These are phyloP conservation scores for Thryonomys swinderianus DNA, from an alignment of 2,113 vertebrate species.

Conservation along the genomic window DNA sequence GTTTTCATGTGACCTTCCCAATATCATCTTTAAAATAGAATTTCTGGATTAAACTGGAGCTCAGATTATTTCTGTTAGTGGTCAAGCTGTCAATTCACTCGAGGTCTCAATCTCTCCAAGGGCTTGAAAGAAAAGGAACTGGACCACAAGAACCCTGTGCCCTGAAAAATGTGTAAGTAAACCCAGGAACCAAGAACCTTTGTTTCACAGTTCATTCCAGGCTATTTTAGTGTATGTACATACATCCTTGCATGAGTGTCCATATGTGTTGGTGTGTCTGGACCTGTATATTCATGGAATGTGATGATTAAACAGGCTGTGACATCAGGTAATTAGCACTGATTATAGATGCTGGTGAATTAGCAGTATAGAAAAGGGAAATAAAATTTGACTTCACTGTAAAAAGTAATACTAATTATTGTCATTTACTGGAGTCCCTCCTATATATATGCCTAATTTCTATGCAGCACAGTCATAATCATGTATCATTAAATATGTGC, in stretches of 20 bases:
- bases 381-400: conserved; percentile 65
- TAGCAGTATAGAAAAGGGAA: conserved; percentile 31
- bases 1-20: neutral
- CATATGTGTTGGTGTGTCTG: neutral
- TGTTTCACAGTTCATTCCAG: neutral
- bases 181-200: neutral
- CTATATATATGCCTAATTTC: conserved; percentile 25
- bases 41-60: neutral
- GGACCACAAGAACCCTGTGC: neutral
- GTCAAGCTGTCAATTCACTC: neutral
- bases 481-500: conserved; percentile 25
- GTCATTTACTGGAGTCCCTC: conserved; percentile 33
- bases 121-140: neutral
- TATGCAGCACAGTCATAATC: conserved; percentile 14
- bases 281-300: neutral
- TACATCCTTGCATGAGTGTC: neutral
- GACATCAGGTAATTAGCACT: conserved; percentile 23
- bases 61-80: neutral
- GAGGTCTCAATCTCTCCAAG: neutral
- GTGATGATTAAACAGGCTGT: neutral
- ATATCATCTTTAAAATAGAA: neutral
- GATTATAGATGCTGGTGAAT: conserved; percentile 49
- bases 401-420: conserved; percentile 58
- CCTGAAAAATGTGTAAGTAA: neutral
- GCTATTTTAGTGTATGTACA: neutral